A percentile compares a stretch with the other conserved stretches of the same genome.
phyloP scores from a whole-genome alignment of 2,888 invertebrate species.

The Polia nebulosa region DNA sequence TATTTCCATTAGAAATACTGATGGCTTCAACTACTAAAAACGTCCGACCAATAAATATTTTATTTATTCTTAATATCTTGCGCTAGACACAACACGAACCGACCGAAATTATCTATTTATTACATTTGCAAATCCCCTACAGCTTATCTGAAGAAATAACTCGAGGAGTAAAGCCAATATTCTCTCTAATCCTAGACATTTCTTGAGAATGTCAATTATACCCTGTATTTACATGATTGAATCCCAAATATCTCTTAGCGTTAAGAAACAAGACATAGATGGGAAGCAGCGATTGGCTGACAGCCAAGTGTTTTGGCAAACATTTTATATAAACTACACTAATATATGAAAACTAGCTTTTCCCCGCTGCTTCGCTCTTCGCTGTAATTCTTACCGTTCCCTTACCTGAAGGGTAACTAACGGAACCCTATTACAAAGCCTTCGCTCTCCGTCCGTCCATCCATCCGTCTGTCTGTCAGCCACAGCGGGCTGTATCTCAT shows the following conservation, averaged over 20 bases:
- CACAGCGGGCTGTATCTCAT: too few species aligned
- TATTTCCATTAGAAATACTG: too few species aligned
- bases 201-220: slow-evolving; percentile 64
- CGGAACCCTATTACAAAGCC: too few species aligned
- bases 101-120: slow-evolving; percentile 6
- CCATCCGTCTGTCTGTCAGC: too few species aligned
- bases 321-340: slow-evolving; percentile 66
- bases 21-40: too few species aligned
- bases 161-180: neutral
- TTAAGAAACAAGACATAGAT: slow-evolving; percentile 71
- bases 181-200: slow-evolving; percentile 34
- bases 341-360: slow-evolving; percentile 54
- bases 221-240: slow-evolving; percentile 55
- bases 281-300: slow-evolving; percentile 73
- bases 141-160: slow-evolving; percentile 2
- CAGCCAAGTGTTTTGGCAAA: slow-evolving; percentile 73
- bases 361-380: neutral
- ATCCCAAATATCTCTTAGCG: slow-evolving; percentile 67
- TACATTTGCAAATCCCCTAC: slow-evolving; percentile 30
- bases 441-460: too few species aligned
- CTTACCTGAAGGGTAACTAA: too few species aligned
- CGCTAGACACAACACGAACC: slow-evolving; percentile 20
- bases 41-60: too few species aligned
- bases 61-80: neutral
- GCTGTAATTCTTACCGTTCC: too few species aligned